Conservation (phyloP, 1,140 invertebrate species). For the Aethina tumida region DNA sequence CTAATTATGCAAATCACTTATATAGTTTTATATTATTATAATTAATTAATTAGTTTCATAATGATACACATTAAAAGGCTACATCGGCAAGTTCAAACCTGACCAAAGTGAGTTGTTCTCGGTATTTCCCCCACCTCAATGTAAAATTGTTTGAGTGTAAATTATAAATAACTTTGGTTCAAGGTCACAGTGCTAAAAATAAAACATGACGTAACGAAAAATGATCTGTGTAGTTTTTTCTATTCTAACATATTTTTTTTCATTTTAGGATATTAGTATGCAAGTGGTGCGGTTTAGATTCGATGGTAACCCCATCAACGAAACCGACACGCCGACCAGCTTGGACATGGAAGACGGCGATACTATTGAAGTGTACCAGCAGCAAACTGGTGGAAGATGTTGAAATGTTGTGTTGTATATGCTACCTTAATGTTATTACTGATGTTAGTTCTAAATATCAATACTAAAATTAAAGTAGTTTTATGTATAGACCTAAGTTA, state of each 20-base stretch:
- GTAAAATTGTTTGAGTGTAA: too few relatives aligned
- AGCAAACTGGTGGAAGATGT: constrained; percentile 70
- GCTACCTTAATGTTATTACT: constrained; percentile 9
- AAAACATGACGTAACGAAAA: neutral
- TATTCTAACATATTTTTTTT: constrained; percentile 11
- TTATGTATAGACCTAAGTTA: constrained; percentile 24
- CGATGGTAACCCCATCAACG: constrained; percentile 90
- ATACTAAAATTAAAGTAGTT: constrained; percentile 22
- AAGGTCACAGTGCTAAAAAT: too few relatives aligned
- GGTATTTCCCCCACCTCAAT: too few relatives aligned
- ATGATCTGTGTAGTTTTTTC: neutral
- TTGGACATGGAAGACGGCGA: constrained; percentile 93
- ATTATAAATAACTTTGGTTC: too few relatives aligned
- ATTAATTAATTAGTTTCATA: too few relatives aligned
- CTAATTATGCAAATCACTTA: too few relatives aligned
- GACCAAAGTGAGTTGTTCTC: too few relatives aligned
- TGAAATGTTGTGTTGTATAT: constrained; percentile 12
- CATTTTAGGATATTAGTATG: constrained; percentile 66
- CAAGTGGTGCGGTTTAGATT: constrained; percentile 85
- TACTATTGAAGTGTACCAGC: constrained; percentile 91
- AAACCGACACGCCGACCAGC: constrained; percentile 80
- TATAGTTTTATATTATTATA: too few relatives aligned
- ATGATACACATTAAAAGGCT: too few relatives aligned
- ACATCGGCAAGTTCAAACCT: too few relatives aligned
- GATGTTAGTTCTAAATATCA: constrained; percentile 11